Evolutionary conservation across 2,113 vertebrate genomes (phyloP).

Genomic region (Mungos mungo): DNA sequence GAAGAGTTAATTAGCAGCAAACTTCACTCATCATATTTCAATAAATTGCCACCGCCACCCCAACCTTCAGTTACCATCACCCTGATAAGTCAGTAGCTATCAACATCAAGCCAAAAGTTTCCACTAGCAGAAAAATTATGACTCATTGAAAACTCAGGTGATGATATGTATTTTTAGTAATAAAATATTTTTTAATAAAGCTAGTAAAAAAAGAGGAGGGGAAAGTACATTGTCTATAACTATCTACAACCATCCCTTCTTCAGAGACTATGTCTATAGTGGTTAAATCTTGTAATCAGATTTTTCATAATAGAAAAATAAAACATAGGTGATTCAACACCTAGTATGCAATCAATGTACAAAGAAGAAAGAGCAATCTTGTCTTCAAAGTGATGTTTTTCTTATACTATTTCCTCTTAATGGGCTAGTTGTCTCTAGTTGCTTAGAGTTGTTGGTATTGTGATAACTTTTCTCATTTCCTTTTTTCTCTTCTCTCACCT

Average conservation of each 20-base stretch:
- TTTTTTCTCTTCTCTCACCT: not conserved
- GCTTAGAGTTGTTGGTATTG: not conserved
- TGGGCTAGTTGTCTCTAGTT: not conserved
- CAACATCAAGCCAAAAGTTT: not conserved
- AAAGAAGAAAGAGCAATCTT: not conserved
- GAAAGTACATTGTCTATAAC: not conserved
- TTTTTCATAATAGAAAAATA: not conserved
- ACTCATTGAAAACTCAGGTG: not conserved
- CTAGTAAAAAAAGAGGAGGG: not conserved
- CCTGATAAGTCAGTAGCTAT: not conserved
- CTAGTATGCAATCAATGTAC: not conserved
- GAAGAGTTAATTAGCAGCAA: not conserved
- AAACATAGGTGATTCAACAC: not conserved
- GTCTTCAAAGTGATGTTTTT: not conserved
- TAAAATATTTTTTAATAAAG: not conserved
- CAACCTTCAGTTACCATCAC: not conserved
- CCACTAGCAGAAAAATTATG: not conserved
- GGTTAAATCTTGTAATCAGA: not conserved
- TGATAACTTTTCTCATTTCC: not conserved
- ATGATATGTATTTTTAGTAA: not conserved
- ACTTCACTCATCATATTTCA: not conserved
- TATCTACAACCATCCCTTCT: accelerated
- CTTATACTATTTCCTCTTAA: not conserved
- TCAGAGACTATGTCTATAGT: not conserved
- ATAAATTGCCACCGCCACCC: not conserved